Conservation (phyloP, 2,888 invertebrate species). For the Herminia tarsipennalis region DNA sequence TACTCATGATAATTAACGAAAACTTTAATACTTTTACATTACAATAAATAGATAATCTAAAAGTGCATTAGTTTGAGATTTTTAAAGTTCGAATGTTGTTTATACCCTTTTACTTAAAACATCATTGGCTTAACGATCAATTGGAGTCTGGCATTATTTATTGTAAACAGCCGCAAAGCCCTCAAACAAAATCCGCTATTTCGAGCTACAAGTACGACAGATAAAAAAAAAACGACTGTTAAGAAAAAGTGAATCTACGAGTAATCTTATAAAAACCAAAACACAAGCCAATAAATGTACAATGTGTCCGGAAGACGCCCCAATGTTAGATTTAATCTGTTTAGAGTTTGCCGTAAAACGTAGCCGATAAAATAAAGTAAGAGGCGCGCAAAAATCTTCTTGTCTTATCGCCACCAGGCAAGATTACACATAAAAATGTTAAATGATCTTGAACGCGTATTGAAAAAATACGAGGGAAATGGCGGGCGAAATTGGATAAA, state of each 20-base stretch:
- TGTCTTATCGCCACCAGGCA: conserved; percentile 79
- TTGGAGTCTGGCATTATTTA: not conserved
- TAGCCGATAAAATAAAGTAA: conserved; percentile 81
- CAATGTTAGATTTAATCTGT: conserved; percentile 81
- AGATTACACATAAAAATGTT: conserved; percentile 86
- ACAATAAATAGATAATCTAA: too few relatives aligned
- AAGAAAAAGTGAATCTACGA: conserved; percentile 15
- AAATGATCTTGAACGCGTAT: conserved; percentile 83
- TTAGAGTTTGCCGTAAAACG: conserved; percentile 78
- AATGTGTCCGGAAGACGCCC: conserved; percentile 61
- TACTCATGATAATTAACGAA: too few relatives aligned
- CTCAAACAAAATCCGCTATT: not conserved
- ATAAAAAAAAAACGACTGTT: conserved; percentile 22
- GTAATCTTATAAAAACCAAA: conserved; percentile 61
- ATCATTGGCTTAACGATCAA: too few relatives aligned
- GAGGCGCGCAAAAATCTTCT: conserved; percentile 76
- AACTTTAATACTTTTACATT: too few relatives aligned
- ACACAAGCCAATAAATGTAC: conserved; percentile 69
- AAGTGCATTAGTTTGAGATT: too few relatives aligned
- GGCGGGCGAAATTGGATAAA: conserved; percentile 67
- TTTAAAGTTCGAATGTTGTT: too few relatives aligned
- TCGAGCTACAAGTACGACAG: conserved; percentile 13
- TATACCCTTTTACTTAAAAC: too few relatives aligned
- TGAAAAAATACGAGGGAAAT: conserved; percentile 81
- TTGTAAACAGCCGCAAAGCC: not conserved